Conservation (phyloP, 1,140 invertebrate genomes). For the Ips typographus region DNA sequence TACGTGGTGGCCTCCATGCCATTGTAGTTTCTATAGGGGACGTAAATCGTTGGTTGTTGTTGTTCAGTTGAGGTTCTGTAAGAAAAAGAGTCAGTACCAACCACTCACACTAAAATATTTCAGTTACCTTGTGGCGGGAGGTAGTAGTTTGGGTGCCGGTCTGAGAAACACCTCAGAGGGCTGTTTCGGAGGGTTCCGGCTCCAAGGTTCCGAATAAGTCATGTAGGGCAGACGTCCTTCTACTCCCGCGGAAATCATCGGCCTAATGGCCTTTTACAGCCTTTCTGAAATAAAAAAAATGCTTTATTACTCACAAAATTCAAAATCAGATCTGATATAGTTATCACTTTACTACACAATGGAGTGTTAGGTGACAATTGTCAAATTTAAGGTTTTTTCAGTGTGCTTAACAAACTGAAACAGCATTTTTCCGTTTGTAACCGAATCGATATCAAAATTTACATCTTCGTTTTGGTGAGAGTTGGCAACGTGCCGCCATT, state of each 20-base stretch:
- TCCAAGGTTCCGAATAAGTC: constrained; percentile 51
- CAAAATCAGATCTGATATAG: neutral
- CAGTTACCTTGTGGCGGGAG: constrained; percentile 42
- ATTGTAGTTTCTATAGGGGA: constrained; percentile 47
- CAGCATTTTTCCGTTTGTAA: no score
- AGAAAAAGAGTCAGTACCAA: neutral
- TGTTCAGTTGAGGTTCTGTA: neutral
- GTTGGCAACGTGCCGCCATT: no score
- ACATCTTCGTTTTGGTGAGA: no score
- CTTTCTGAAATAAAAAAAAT: constrained; percentile 41
- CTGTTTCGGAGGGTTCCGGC: constrained; percentile 48
- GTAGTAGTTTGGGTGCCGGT: constrained; percentile 49
- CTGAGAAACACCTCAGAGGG: constrained; percentile 49
- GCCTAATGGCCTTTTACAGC: constrained; percentile 40
- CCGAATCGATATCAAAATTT: no score
- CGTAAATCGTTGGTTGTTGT: constrained; percentile 28
- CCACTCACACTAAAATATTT: no score
- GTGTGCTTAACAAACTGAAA: no score
- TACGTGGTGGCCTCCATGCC: constrained; percentile 43
- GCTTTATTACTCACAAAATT: neutral
- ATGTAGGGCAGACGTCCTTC: constrained; percentile 51
- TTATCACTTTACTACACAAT: no score
- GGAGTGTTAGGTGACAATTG: no score
- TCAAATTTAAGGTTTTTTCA: no score
- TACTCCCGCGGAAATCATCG: constrained; percentile 53